These are phyloP conservation scores for Oplegnathus fasciatus DNA, from an alignment of 2,113 vertebrate genomes.

Conservation along the genomic window DNA sequence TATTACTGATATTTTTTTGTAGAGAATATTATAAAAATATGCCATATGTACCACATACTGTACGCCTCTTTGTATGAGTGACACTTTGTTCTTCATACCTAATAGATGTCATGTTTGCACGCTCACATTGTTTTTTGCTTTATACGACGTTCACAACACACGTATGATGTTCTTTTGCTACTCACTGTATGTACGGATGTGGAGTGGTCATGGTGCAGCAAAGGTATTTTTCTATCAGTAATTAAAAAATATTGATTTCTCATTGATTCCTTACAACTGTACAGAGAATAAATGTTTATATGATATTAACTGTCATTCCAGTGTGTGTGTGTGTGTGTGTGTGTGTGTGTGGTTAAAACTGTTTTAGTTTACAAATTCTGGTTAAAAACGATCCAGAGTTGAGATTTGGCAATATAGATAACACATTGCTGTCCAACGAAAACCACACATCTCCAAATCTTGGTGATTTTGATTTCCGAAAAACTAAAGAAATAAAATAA, in stretches of 20 bases:
- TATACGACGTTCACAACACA: constrained; percentile 33
- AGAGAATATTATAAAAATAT: constrained; percentile 67
- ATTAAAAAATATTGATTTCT: constrained; percentile 53
- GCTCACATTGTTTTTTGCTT: constrained; percentile 31
- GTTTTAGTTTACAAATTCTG: background rate
- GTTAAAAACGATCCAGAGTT: background rate
- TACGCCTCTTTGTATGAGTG: constrained; percentile 58
- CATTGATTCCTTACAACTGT: constrained; percentile 60
- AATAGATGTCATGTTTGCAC: constrained; percentile 61
- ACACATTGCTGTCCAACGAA: background rate
- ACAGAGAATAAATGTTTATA: constrained; percentile 80
- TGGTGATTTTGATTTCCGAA: background rate
- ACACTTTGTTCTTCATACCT: constrained; percentile 52
- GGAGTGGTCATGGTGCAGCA: constrained; percentile 69
- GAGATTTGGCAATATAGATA: background rate
- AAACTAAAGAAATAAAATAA: too few species aligned
- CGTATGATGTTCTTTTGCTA: constrained; percentile 56
- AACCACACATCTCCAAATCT: background rate
- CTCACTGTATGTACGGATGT: constrained; percentile 59
- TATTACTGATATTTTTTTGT: constrained; percentile 76
- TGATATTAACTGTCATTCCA: constrained; percentile 33
- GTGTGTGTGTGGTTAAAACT: background rate
- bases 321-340: constrained; percentile 12
- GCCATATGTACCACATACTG: constrained; percentile 63
- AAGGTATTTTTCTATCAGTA: constrained; percentile 81